These are phyloP conservation scores for Acholoe squamosa DNA, from an alignment of 2,888 invertebrate species.

Conservation along the genomic window DNA sequence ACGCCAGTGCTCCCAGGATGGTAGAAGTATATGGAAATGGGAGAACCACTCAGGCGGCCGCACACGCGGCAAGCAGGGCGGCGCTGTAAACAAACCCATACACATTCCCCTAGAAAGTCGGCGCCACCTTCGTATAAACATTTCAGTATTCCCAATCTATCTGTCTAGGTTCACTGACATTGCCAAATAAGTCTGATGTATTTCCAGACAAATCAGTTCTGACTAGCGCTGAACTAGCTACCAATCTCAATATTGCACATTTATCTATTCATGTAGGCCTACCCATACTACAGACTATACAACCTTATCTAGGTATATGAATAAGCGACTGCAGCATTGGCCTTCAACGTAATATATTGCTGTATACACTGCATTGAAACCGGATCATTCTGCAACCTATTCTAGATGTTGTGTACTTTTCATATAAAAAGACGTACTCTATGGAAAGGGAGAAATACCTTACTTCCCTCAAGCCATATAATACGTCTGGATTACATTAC, in stretches of 20 bases:
- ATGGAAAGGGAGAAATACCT: too few species aligned
- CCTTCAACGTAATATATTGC: neutral
- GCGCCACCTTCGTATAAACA: neutral
- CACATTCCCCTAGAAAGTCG: neutral
- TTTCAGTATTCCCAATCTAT: neutral
- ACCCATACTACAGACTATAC: too few species aligned
- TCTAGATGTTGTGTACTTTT: too few species aligned
- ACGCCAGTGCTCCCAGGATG: too few species aligned
- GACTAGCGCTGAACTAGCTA: neutral
- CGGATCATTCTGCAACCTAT: too few species aligned
- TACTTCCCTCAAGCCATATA: neutral
- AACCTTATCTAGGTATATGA: neutral
- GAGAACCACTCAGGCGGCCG: neutral
- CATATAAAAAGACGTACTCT: neutral
- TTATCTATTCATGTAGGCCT: too few species aligned
- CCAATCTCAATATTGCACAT: neutral
- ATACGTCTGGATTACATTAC: too few species aligned
- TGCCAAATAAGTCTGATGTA: neutral
- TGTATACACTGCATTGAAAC: neutral
- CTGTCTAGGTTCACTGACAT: neutral
- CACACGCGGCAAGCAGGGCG: neutral
- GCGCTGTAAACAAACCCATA: constrained; percentile 31
- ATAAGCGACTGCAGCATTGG: neutral
- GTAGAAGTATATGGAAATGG: constrained; percentile 41
- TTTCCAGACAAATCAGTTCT: neutral